These are phyloP conservation scores for Labrus mixtus DNA, from an alignment of 2,113 vertebrate genomes.

Conservation along the genomic window DNA sequence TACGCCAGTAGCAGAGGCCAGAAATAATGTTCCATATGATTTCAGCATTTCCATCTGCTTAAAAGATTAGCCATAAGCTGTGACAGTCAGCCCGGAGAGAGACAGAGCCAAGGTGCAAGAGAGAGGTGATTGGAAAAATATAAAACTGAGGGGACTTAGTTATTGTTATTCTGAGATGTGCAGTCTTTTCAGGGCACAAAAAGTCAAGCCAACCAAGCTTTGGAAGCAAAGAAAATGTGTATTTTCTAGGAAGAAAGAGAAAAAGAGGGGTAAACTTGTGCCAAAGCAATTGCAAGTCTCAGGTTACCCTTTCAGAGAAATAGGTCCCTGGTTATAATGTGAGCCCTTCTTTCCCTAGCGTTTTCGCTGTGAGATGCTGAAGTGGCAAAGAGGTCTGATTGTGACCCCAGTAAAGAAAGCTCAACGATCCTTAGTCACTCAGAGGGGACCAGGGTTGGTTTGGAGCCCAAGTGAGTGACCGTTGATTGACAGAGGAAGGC, in stretches of 20 bases:
- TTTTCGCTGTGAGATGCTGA: constrained; percentile 31
- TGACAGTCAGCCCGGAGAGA: constrained; percentile 69
- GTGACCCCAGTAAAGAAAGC: constrained; percentile 53
- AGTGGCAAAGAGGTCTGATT: constrained; percentile 45
- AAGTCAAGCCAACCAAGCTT: constrained; percentile 13
- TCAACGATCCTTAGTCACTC: constrained; percentile 20
- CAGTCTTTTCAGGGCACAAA: constrained; percentile 26
- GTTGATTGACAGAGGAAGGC: neutral
- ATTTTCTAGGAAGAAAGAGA: constrained; percentile 27
- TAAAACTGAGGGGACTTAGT: constrained; percentile 41
- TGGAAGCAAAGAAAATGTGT: constrained; percentile 45
- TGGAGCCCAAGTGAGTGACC: neutral
- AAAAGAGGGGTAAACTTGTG: neutral
- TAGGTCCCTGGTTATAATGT: constrained; percentile 67
- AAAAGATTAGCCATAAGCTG: constrained; percentile 74
- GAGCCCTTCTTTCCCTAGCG: constrained; percentile 62
- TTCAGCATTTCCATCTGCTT: constrained; percentile 83
- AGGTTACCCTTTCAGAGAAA: constrained; percentile 66
- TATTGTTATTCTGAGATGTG: constrained; percentile 41
- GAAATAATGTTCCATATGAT: constrained; percentile 77
- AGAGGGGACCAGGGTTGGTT: constrained; percentile 15
- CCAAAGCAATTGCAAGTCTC: constrained; percentile 62
- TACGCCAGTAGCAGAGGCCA: constrained; percentile 54
- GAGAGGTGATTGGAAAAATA: constrained; percentile 71
- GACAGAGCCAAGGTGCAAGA: constrained; percentile 54